These are phyloP conservation scores for Dendrophyllia cribrosa DNA, from an alignment of 64 coral and sea anemone species.

Conservation along the genomic window DNA sequence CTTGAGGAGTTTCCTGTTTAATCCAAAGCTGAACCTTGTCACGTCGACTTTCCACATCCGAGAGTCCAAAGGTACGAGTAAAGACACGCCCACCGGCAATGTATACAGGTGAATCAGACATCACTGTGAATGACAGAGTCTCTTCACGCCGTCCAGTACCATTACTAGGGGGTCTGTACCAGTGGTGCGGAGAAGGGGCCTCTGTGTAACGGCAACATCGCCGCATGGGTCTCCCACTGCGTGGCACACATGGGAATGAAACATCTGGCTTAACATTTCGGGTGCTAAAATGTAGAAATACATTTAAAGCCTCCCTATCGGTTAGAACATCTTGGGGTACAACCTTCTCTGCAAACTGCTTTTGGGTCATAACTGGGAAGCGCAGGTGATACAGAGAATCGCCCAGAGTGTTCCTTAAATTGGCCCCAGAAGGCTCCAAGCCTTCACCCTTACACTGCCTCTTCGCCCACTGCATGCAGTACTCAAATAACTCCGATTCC, in stretches of 20 bases:
- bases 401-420: constrained; percentile 40
- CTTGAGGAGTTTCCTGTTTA: constrained; percentile 21
- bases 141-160: constrained; percentile 73
- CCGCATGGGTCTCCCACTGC: constrained; percentile 63
- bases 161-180: constrained; percentile 67
- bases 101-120: constrained; percentile 59
- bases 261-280: constrained; percentile 43
- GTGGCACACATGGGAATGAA: constrained; percentile 51
- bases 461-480: constrained; percentile 57
- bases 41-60: constrained; percentile 58
- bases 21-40: constrained; percentile 44
- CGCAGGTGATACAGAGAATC: constrained; percentile 55
- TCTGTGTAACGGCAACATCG: constrained; percentile 65
- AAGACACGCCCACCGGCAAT: constrained; percentile 74
- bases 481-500: constrained; percentile 58
- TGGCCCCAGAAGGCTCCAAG: constrained; percentile 48
- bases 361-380: constrained; percentile 73
- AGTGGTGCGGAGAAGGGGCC: constrained; percentile 66
- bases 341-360: constrained; percentile 72
- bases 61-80: constrained; percentile 45
- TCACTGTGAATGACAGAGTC: constrained; percentile 59
- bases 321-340: constrained; percentile 69
- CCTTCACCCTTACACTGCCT: constrained; percentile 47
- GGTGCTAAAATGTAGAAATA: constrained; percentile 76
- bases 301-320: constrained; percentile 73